These are phyloP conservation scores for Darevskia mixta DNA, from an alignment of 2,797 vertebrate genomes.

Conservation along the genomic window DNA sequence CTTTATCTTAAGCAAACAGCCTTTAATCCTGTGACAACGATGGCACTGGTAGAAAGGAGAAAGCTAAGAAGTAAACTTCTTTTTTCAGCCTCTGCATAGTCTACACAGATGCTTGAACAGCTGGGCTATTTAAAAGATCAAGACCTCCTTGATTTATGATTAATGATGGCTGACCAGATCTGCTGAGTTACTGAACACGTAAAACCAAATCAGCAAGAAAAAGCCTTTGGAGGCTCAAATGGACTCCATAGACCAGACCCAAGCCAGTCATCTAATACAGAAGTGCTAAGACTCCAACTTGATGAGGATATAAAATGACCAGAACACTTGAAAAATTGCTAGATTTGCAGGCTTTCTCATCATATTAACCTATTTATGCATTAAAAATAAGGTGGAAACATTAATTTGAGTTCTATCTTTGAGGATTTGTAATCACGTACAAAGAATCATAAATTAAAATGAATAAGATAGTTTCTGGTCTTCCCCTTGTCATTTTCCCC, in stretches of 20 bases:
- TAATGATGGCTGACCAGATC: conserved; percentile 28
- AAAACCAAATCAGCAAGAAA: conserved; percentile 46
- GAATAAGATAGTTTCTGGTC: background rate
- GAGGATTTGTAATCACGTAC: background rate
- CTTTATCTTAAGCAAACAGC: background rate
- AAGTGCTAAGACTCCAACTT: background rate
- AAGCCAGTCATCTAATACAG: rapidly evolving
- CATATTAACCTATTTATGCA: background rate
- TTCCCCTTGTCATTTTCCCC: background rate
- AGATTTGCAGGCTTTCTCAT: background rate
- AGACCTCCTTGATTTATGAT: conserved; percentile 39
- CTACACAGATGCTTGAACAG: conserved; percentile 33
- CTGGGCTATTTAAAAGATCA: conserved; percentile 29
- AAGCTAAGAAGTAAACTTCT: background rate
- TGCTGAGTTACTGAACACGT: conserved; percentile 23
- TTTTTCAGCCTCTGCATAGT: background rate
- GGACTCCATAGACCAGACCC: background rate
- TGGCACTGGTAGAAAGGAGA: background rate
- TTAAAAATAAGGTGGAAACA: background rate
- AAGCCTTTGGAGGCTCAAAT: conserved; percentile 6
- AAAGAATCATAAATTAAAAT: background rate
- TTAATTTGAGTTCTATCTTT: background rate
- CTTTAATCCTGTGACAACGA: background rate
- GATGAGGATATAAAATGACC: rapidly evolving
- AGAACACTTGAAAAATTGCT: background rate